Base-by-base conservation (phyloP, 2,797 vertebrate genomes). In the Molossus alvarezi region DNA sequence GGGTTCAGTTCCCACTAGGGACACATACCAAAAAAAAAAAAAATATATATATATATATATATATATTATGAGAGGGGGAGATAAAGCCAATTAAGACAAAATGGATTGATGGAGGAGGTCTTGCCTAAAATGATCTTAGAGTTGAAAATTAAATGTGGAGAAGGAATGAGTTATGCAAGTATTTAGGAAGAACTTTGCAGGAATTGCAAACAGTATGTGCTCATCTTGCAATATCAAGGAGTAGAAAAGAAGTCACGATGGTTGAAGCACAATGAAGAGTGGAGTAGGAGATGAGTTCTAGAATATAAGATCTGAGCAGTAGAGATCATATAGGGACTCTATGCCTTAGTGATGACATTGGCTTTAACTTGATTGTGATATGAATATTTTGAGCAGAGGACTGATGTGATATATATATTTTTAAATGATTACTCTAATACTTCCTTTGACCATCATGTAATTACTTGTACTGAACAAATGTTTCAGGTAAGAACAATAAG, bases 171-270 rank as follows among this genome's bases (percentile, higher is more conserved):
- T 75, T 65, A 71, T 53, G 41, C 15, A 93, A 91, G 51, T 71
- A 71, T 60, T n/a, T 41, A 15, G 10, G 23, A 65, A 69, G 55
- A 62, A 53, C 5, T 79, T 73, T 76, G 27, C 23, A 75, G n/a
- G 51, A 94, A 88, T 13, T 77, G 0, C 48, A 77, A 87, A 62
- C 17, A 67, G 15, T 41, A 77, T 67, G 25, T 53, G 33, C 13
- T 85, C 88, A 93, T 75, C 51, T 76, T 94, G 21, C 27, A 84
- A 21, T 65, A 60, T 23, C 23, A 86, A 87, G 62, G 9, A 76
- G 64, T 18, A 82, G 2, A 72, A n/a, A 71, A 53, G 53, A 79
- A 67, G 14, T 81, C 5, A 88, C 76, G 76, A 80, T 41, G 15
- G 2, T 29, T 81, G n/a, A 88, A 86, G 6, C 1, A 48, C 6